phyloP scores from a whole-genome alignment of 2,797 vertebrate species.

The Poecilia velifera region DNA sequence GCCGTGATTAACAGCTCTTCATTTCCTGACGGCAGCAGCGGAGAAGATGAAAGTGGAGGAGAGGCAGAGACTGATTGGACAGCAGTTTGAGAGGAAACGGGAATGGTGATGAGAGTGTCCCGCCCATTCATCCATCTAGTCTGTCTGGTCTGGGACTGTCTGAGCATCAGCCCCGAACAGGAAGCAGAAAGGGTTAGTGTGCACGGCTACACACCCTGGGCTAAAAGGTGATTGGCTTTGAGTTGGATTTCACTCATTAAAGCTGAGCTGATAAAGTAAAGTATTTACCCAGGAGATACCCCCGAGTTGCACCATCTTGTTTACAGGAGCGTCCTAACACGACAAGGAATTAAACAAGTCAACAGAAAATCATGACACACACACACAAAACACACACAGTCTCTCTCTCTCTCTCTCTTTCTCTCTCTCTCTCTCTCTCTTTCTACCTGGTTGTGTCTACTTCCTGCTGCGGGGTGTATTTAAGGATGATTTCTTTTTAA shows the following conservation, averaged over 20 bases:
- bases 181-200: slow-evolving; percentile 24
- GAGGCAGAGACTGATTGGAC: slow-evolving; percentile 88
- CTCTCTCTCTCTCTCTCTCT: slow-evolving; percentile 39
- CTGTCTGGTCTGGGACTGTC: slow-evolving; percentile 66
- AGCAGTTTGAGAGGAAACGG: slow-evolving; percentile 88
- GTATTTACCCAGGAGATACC: slow-evolving; percentile 87
- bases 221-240: slow-evolving; percentile 11
- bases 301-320: slow-evolving; percentile 86
- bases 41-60: slow-evolving; percentile 72
- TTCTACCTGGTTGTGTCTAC: slow-evolving; percentile 19
- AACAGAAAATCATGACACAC: slow-evolving; percentile 70
- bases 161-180: slow-evolving; percentile 28
- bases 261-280: slow-evolving; percentile 65
- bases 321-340: slow-evolving; percentile 83
- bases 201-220: slow-evolving; percentile 13
- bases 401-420: neutral
- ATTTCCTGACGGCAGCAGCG: slow-evolving; percentile 87
- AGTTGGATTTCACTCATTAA: slow-evolving; percentile 35
- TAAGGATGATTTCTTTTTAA: slow-evolving; percentile 19
- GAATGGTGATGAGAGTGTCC: slow-evolving; percentile 81
- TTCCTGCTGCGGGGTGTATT: slow-evolving; percentile 33
- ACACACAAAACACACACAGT: slow-evolving; percentile 18
- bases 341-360: slow-evolving; percentile 80
- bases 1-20: slow-evolving; percentile 85
- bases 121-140: slow-evolving; percentile 77